A percentile compares a stretch with the other conserved stretches of the same genome.
phyloP scores from a whole-genome alignment of 2,797 vertebrate genomes.

The Monodelphis domestica region DNA sequence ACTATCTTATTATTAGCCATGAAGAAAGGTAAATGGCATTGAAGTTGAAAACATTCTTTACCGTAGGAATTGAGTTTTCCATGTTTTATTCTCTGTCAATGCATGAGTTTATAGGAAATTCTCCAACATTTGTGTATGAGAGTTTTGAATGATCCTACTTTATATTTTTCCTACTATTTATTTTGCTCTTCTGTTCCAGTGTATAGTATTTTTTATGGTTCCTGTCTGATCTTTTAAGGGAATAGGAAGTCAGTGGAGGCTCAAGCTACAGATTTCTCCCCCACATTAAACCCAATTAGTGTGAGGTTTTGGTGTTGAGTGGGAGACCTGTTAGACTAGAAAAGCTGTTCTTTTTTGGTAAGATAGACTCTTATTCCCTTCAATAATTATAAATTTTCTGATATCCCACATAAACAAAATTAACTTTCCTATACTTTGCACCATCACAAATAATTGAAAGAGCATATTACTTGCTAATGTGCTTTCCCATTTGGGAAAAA shows the following conservation, averaged over 20 bases:
- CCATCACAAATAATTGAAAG: background rate
- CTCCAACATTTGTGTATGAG: background rate
- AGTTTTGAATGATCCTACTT: background rate
- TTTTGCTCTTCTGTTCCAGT: background rate
- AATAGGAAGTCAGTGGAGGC: background rate
- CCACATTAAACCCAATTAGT: background rate
- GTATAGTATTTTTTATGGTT: background rate
- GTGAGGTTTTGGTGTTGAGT: background rate
- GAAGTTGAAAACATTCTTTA: background rate
- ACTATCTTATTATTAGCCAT: background rate
- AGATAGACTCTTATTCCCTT: background rate
- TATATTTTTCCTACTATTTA: background rate
- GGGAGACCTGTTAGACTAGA: background rate
- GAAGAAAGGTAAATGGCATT: background rate
- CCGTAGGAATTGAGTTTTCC: background rate
- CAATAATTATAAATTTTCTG: background rate
- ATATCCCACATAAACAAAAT: background rate
- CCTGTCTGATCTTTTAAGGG: background rate
- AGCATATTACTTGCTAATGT: background rate
- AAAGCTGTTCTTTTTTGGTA: background rate
- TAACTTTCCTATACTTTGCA: background rate
- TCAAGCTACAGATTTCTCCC: background rate
- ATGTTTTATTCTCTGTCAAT: background rate
- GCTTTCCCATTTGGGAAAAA: background rate
- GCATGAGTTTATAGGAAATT: background rate